These are phyloP conservation scores for Liodrosophila aerea DNA, from an alignment of 2,888 invertebrate genomes.

Conservation along the genomic window DNA sequence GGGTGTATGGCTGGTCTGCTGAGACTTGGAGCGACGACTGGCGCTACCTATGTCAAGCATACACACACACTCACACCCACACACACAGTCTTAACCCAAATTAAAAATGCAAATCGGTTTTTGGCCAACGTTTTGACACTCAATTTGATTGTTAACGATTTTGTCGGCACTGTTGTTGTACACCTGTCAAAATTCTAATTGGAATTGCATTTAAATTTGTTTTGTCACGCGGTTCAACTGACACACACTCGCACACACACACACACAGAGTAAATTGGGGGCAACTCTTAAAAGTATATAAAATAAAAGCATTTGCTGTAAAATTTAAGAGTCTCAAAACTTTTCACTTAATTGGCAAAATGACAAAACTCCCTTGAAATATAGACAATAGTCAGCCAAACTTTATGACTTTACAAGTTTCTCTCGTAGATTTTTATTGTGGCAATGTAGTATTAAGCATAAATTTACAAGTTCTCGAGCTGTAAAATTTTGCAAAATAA, in stretches of 20 bases:
- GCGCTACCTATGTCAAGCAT: not conserved
- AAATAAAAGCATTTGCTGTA: not conserved
- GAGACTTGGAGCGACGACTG: slow-evolving; percentile 2
- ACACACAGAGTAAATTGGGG: not conserved
- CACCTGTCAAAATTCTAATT: slow-evolving; percentile 48
- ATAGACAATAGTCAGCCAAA: no score
- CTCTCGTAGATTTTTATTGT: no score
- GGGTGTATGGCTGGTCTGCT: not conserved
- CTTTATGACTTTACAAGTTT: no score
- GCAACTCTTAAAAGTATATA: not conserved
- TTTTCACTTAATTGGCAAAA: not conserved
- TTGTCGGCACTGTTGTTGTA: slow-evolving; percentile 7
- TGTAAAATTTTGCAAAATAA: not conserved
- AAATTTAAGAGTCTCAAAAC: slow-evolving; percentile 1
- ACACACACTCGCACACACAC: slow-evolving; percentile 6
- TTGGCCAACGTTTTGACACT: slow-evolving; percentile 48
- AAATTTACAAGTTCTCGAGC: not conserved
- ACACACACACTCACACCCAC: not conserved
- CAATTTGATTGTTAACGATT: slow-evolving; percentile 54
- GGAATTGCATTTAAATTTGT: slow-evolving; percentile 53
- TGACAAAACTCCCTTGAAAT: not conserved
- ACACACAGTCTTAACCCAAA: slow-evolving; percentile 43
- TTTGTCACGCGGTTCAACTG: slow-evolving; percentile 29
- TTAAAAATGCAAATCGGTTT: slow-evolving; percentile 64
- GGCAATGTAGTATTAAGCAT: no score